These are phyloP conservation scores for Euura saliciscinereae DNA, from an alignment of 1,140 invertebrate genomes.

Conservation along the genomic window DNA sequence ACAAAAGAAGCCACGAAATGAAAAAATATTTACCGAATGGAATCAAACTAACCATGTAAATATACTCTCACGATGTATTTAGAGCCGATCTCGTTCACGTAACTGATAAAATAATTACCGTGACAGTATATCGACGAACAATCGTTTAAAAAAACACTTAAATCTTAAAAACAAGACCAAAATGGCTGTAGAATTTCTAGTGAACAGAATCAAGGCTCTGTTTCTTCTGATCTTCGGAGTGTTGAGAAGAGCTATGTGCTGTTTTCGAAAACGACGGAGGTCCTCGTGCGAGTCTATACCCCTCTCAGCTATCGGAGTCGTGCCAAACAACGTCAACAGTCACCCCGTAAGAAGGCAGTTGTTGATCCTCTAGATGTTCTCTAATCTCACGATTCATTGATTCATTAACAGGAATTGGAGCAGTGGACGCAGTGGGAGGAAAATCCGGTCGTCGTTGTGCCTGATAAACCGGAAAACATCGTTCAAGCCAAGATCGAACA, in stretches of 20 bases:
- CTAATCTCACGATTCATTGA: too few species aligned
- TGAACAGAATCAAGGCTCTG: conserved; percentile 59
- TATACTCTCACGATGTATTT: too few species aligned
- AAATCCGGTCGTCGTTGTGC: conserved; percentile 47
- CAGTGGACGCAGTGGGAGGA: conserved; percentile 59
- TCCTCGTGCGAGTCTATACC: conserved; percentile 60
- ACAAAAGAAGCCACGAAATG: too few species aligned
- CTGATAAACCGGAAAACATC: conserved; percentile 53
- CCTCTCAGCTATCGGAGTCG: conserved; percentile 58
- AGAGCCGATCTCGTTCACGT: too few species aligned
- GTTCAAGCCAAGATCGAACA: conserved; percentile 64
- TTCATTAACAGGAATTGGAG: conserved; percentile 47
- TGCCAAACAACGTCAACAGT: conserved; percentile 50
- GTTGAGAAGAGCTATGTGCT: conserved; percentile 62
- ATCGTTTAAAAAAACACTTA: too few species aligned
- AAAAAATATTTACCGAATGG: too few species aligned
- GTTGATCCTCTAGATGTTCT: too few species aligned
- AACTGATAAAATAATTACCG: too few species aligned
- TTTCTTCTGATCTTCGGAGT: conserved; percentile 56
- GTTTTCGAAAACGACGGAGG: conserved; percentile 59
- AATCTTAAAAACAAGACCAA: too few species aligned
- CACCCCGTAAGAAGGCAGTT: conserved; percentile 25
- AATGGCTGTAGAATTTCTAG: conserved; percentile 52
- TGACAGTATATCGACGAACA: too few species aligned
- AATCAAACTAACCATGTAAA: too few species aligned